Base-by-base conservation (phyloP, 2,797 vertebrate genomes). In the Spheniscus humboldti region DNA sequence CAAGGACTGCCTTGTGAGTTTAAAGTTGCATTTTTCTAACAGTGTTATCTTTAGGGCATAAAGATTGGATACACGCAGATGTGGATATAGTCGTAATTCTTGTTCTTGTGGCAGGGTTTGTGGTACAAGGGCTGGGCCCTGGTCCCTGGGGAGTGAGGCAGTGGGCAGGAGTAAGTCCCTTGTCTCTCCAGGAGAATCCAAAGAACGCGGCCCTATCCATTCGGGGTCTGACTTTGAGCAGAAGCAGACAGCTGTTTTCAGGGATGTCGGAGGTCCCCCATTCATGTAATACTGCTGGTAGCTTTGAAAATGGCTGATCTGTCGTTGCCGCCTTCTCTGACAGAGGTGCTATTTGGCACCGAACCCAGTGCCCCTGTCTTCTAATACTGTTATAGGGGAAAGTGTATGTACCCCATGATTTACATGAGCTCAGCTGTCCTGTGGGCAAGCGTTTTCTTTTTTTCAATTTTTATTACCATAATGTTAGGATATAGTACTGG, bases 31-130 rank as follows among this genome's bases (percentile, higher is more conserved):
- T 41, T 93, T 96, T 88, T 95, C 16, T 50, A 50, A 75, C 31
- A 23, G 27, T 55, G 28, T 94, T 95, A 63, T 96, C 96, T 94
- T 81, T 86, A 86, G 83, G 90, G 93, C 77, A 94, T 74, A 66
- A 95, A 97, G 92, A 94, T 59, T 22, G 71, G 88, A 12, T 84
- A 9, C 23, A 35, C 48, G 72, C 83, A 92, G 63, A 88, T 87
- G 60, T 17, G 20, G 87, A 53, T 19, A 7, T 18, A 50, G 96
- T 31, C 0, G 5, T 25, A 72, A 80, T 88, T 89, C 91, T 81
- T 72, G 88, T 33, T 86, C 91, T 57, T 90, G 85, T 82, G 86
- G 91, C 72, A 45, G 68, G 31, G 60, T 89, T 92, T 95, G 90
- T 72, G 93, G 84, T 80, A 37, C 60, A 11, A 45, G 74, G 53